Evolutionary conservation across 2,888 invertebrate genomes (phyloP).

Genomic region (Alentia gelatinosa): DNA sequence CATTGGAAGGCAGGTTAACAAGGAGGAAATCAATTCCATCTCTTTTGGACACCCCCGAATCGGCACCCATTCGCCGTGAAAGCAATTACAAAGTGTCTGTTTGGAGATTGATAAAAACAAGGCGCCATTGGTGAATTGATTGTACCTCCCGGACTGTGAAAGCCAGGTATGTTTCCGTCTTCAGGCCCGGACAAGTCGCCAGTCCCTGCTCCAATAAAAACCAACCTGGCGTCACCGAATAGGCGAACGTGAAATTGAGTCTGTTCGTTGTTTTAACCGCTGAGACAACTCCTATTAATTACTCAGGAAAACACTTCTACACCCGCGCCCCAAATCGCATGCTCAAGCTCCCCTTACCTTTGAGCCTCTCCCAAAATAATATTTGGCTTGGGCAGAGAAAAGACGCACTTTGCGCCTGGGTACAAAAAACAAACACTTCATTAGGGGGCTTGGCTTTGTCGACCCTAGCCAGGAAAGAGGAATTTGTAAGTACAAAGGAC

Average conservation of each 20-base stretch:
- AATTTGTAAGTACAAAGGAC: background rate
- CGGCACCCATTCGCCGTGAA: too few species aligned
- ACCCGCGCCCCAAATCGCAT: background rate
- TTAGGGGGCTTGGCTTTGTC: background rate
- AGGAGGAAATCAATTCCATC: too few species aligned
- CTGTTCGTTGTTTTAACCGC: background rate
- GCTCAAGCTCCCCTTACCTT: background rate
- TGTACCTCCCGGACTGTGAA: too few species aligned
- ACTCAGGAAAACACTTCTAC: background rate
- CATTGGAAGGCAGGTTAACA: too few species aligned
- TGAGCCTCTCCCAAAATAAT: constrained; percentile 10
- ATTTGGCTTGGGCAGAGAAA: background rate
- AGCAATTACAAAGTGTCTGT: too few species aligned
- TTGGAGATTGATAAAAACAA: too few species aligned
- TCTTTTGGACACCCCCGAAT: too few species aligned
- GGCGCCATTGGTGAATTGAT: too few species aligned
- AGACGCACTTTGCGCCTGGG: background rate
- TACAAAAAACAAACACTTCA: constrained; percentile 19
- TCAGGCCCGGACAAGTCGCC: background rate
- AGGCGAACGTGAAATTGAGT: constrained; percentile 3
- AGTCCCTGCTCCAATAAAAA: background rate
- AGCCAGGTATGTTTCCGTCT: too few species aligned
- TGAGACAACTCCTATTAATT: constrained; percentile 9
- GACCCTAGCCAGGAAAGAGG: background rate
- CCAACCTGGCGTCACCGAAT: background rate